Base-by-base conservation (phyloP, 2,797 vertebrate genomes). In the Onychomys torridus region DNA sequence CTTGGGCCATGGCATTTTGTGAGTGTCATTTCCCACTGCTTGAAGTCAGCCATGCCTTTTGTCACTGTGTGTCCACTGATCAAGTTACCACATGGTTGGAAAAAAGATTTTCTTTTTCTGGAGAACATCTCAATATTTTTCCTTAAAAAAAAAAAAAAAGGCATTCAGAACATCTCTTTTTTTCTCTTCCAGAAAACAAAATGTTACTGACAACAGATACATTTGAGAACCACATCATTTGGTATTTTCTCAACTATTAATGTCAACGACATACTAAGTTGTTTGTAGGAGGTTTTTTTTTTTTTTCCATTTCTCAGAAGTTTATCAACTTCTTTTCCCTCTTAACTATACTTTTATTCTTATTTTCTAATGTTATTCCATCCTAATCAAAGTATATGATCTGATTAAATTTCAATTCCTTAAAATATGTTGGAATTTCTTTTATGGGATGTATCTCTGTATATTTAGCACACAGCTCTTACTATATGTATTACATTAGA, bases 91-190 rank as follows among this genome's bases (percentile, higher is more conserved):
- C 37, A n/a, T 8, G 63, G 43, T 89, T 94, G 92, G 88, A 89
- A 14, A 85, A 46, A 34, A 32, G 84, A 52, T 29, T 17, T 89
- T 65, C 32, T 71, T 67, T 75, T 91, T 67, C 77, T 91, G 71
- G 88, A 93, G 25, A 95, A 65, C 77, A 81, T 87, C 49, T 96
- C 43, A 59, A 94, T 89, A 69, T 82, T 83, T 78, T 82, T 59
- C 57, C 1, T n/a, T 65, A n/a, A 55, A 55, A 55, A 55, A 55
- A 46, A 49, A n/a, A 46, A 92, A 55, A 52, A 46, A 55, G 27
- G 29, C 23, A 71, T 12, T 1, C 87, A 90, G 69, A 93, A 92
- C 25, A 57, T 96, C 46, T 95, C 65, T 59, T 73, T 91, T 21
- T 67, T 85, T 49, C 7, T 17, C n/a, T 16, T 25, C 23, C 67